These are phyloP conservation scores for Chymomyza procnemis DNA, from an alignment of 2,888 invertebrate species.

Conservation along the genomic window DNA sequence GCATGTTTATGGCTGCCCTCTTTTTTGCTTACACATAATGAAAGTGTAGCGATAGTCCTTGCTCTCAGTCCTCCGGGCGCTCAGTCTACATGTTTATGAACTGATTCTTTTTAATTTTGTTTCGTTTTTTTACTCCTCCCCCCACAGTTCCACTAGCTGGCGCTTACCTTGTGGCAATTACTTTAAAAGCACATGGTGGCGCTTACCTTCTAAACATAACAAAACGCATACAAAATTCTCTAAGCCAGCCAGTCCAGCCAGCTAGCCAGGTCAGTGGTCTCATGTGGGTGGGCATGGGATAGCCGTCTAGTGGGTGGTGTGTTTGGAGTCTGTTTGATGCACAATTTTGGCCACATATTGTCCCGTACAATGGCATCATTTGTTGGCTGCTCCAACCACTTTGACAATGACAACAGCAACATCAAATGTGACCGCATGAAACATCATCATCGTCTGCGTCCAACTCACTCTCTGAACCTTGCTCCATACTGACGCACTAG, in stretches of 20 bases:
- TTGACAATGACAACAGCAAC: conserved; percentile 56
- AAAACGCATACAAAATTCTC: background rate
- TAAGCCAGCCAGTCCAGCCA: background rate
- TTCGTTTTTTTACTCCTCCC: background rate
- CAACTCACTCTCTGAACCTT: conserved; percentile 36
- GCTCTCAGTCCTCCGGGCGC: background rate
- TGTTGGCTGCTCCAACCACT: conserved; percentile 49
- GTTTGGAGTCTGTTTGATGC: conserved; percentile 16
- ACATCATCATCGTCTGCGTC: background rate
- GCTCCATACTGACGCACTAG: conserved; percentile 20
- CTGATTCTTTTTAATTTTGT: background rate
- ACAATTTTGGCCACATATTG: conserved; percentile 55
- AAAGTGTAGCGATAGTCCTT: background rate
- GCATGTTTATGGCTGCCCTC: conserved; percentile 73
- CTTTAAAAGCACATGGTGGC: conserved; percentile 50
- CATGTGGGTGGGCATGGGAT: too few species aligned
- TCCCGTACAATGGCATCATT: conserved; percentile 69
- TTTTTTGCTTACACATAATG: conserved; percentile 39
- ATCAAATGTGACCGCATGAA: conserved; percentile 64
- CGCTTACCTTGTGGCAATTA: conserved; percentile 42
- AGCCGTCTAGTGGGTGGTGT: background rate
- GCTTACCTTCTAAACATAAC: background rate
- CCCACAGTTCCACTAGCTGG: background rate
- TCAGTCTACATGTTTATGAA: background rate
- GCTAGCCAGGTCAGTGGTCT: background rate